These are phyloP conservation scores for Polymixis lichenea DNA, from an alignment of 2,888 invertebrate genomes.

Conservation along the genomic window DNA sequence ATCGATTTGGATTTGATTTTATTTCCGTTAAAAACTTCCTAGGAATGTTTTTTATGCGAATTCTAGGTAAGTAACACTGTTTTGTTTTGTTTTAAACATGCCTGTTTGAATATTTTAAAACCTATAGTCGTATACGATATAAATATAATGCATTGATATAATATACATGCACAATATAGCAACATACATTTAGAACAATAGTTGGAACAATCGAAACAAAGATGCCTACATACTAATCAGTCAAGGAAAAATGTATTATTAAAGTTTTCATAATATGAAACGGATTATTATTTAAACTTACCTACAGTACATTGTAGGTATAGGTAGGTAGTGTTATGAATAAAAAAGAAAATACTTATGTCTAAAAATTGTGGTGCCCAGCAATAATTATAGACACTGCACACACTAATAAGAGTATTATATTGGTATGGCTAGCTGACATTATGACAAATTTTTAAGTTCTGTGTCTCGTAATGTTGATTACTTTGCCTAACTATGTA, in stretches of 20 bases:
- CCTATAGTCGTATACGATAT: too few relatives aligned
- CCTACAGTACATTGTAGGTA: too few relatives aligned
- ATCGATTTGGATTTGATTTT: conserved; percentile 38
- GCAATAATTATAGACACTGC: background rate
- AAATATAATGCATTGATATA: background rate
- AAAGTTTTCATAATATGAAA: background rate
- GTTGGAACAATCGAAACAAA: background rate
- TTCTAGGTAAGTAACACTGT: conserved; percentile 43
- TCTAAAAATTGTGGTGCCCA: too few relatives aligned
- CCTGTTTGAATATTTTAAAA: background rate
- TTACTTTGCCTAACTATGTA: too few relatives aligned
- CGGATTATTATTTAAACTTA: background rate
- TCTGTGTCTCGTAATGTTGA: too few relatives aligned
- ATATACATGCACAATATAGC: background rate
- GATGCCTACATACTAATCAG: background rate
- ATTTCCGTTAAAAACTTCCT: conserved; percentile 17
- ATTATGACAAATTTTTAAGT: too few relatives aligned
- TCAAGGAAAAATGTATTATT: background rate
- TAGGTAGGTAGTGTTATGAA: background rate
- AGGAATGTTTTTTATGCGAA: conserved; percentile 46
- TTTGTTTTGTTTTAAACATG: background rate
- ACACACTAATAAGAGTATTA: too few relatives aligned
- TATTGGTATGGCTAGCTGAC: too few relatives aligned
- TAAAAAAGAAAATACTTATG: too few relatives aligned
- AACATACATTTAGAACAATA: background rate